Evolutionary conservation across 2,113 vertebrate genomes (phyloP).

Genomic region (Plectropomus leopardus): DNA sequence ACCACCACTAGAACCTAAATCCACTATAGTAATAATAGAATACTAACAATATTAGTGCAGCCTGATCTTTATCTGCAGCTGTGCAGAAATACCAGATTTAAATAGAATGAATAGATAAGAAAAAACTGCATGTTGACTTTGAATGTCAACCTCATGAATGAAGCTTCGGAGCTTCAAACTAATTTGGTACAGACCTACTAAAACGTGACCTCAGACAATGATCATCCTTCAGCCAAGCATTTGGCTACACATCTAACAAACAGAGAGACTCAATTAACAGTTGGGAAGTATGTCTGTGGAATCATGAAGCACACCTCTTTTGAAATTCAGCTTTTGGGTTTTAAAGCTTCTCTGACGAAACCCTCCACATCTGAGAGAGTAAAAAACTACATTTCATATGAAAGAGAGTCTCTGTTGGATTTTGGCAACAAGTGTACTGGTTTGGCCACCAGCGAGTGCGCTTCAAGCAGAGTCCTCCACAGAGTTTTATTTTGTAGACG

Average conservation of each 20-base stretch:
- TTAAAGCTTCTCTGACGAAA: constrained; percentile 20
- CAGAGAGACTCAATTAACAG: neutral
- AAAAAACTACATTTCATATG: constrained; percentile 9
- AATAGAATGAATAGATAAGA: too few species aligned
- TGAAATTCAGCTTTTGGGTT: neutral
- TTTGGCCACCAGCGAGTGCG: constrained; percentile 5
- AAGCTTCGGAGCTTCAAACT: too few species aligned
- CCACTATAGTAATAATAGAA: too few species aligned
- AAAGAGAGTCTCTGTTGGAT: constrained; percentile 28
- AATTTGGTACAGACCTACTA: too few species aligned
- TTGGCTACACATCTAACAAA: neutral
- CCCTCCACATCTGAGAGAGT: neutral
- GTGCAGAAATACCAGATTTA: too few species aligned
- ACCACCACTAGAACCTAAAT: too few species aligned
- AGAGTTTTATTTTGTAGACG: constrained; percentile 33
- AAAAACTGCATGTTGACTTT: too few species aligned
- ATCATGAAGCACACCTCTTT: neutral
- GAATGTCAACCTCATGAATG: too few species aligned
- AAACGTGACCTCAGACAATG: neutral
- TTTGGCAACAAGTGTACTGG: neutral
- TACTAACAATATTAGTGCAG: too few species aligned
- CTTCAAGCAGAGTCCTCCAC: constrained; percentile 32
- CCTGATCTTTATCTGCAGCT: too few species aligned
- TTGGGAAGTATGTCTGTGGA: neutral
- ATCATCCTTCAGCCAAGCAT: too few species aligned